Conservation (phyloP, 2,888 invertebrate species). For the Crematogaster levior region DNA sequence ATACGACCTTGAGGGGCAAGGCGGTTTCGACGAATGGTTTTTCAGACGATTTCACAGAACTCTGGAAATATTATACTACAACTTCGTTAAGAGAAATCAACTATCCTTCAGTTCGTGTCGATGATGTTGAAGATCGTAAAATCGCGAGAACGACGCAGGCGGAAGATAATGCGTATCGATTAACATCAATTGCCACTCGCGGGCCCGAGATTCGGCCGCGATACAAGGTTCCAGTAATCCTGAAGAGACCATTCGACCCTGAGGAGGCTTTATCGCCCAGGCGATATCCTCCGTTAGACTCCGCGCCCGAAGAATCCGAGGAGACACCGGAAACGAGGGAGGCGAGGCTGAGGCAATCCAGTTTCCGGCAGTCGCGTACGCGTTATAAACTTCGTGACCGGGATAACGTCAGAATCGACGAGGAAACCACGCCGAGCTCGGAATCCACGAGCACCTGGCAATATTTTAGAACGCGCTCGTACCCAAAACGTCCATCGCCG, state of each 20-base stretch:
- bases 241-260: conserved; percentile 50
- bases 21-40: neutral
- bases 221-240: conserved; percentile 67
- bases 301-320: conserved; percentile 69
- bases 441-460: conserved; percentile 59
- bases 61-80: conserved; percentile 75
- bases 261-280: conserved; percentile 27
- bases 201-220: conserved; percentile 63
- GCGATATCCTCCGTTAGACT: conserved; percentile 50
- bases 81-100: neutral
- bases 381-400: conserved; percentile 60
- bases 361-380: conserved; percentile 71
- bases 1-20: conserved; percentile 21
- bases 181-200: conserved; percentile 35
- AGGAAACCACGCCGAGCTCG: conserved; percentile 30
- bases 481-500: conserved; percentile 72
- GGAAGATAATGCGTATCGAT: conserved; percentile 14
- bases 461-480: conserved; percentile 67
- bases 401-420: neutral
- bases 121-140: neutral
- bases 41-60: conserved; percentile 57
- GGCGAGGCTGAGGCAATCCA: conserved; percentile 49
- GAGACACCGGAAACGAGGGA: conserved; percentile 58
- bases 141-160: neutral
- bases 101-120: neutral